phyloP scores from a whole-genome alignment of 2,797 vertebrate genomes.

The Phrynocephalus vlangalii region DNA sequence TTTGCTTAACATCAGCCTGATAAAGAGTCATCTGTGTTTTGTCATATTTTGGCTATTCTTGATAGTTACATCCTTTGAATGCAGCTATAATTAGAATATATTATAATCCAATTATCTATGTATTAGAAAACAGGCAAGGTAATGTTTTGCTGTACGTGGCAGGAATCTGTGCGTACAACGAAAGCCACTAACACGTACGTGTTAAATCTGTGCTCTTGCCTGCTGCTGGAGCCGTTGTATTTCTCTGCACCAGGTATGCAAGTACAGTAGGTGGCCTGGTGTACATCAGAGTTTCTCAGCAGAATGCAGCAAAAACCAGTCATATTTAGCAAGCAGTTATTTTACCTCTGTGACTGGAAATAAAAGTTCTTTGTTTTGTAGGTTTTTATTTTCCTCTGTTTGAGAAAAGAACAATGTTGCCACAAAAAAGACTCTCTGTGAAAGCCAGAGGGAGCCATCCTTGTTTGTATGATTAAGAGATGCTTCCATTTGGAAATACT shows the following conservation, averaged over 20 bases:
- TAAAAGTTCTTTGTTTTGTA: background rate
- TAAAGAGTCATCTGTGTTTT: background rate
- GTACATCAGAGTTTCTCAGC: background rate
- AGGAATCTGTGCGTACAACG: background rate
- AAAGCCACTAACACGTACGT: background rate
- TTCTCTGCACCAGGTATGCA: background rate
- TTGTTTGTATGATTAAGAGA: slow-evolving; percentile 4
- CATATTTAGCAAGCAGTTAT: background rate
- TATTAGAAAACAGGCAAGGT: no score
- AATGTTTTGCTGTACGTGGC: background rate
- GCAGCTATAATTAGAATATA: background rate
- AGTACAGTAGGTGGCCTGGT: background rate
- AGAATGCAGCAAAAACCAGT: background rate
- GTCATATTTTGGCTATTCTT: background rate
- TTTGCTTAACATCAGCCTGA: background rate
- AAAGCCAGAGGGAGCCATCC: slow-evolving; percentile 3
- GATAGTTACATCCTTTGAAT: background rate
- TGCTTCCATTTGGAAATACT: background rate
- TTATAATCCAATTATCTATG: no score
- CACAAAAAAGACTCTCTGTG: background rate
- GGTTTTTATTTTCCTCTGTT: slow-evolving; percentile 14
- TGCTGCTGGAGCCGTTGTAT: background rate
- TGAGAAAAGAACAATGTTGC: background rate
- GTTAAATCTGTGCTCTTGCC: slow-evolving; percentile 1
- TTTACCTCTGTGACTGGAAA: background rate